Evolutionary conservation across 2,797 vertebrate species (phyloP).

Genomic region (Manis javanica): DNA sequence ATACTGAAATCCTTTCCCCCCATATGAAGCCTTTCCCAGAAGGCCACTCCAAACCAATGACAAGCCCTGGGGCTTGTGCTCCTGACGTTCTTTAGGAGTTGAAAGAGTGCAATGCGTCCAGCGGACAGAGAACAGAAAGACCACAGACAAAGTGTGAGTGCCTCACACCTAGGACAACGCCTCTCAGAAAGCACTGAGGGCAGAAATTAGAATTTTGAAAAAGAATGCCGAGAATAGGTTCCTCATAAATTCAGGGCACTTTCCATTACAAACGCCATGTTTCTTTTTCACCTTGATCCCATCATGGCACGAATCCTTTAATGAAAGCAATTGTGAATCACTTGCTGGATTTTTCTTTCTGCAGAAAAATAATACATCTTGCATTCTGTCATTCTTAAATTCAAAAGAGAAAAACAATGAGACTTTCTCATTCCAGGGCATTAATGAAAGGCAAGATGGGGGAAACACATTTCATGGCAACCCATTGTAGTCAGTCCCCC

Average conservation of each 20-base stretch:
- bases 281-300: background rate
- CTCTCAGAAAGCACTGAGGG: background rate
- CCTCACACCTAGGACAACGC: background rate
- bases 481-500: background rate
- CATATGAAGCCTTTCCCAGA: background rate
- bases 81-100: background rate
- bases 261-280: background rate
- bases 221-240: fast-evolving
- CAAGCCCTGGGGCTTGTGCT: background rate
- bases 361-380: background rate
- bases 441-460: background rate
- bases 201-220: background rate
- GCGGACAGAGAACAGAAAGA: background rate
- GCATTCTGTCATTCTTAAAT: background rate
- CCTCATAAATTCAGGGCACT: background rate
- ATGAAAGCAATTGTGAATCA: constrained; percentile 38
- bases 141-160: background rate
- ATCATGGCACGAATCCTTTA: background rate
- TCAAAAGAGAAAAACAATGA: background rate
- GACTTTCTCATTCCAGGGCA: background rate
- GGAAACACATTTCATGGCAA: background rate
- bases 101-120: fast-evolving
- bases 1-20: background rate
- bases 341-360: constrained; percentile 24
- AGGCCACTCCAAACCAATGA: background rate